Conservation (phyloP, 2,113 vertebrate genomes). For the Phasianus colchicus region DNA sequence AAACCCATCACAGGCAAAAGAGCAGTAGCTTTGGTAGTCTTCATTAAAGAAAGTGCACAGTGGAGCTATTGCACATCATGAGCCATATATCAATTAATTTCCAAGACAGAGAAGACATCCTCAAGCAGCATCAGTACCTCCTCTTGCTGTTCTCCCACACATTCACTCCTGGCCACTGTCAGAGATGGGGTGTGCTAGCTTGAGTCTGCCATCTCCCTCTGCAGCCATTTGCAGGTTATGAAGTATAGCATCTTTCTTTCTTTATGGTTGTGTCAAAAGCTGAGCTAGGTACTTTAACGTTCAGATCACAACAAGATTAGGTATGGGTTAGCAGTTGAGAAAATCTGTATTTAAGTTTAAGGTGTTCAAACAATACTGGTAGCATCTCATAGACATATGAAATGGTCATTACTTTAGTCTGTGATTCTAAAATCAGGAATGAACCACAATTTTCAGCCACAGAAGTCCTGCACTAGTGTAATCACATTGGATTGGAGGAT, state of each 20-base stretch:
- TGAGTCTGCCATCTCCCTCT: accelerated
- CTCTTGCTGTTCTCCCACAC: background rate
- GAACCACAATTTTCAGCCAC: background rate
- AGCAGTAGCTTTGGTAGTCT: background rate
- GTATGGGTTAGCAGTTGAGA: background rate
- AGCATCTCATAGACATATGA: background rate
- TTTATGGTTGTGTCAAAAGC: background rate
- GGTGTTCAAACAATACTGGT: background rate
- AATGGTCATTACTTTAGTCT: background rate
- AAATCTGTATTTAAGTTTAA: background rate
- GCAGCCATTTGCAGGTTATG: background rate
- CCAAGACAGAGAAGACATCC: background rate
- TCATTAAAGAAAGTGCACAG: background rate
- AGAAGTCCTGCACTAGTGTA: background rate
- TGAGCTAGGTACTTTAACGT: background rate
- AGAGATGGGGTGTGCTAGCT: background rate
- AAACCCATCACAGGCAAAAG: background rate
- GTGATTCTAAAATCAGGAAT: background rate
- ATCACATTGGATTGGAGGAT: background rate
- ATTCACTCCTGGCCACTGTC: background rate
- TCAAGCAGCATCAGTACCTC: background rate
- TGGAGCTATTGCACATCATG: background rate
- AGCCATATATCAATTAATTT: background rate
- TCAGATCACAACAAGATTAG: background rate
- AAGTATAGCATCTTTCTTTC: background rate